phyloP scores from a whole-genome alignment of 2,888 invertebrate genomes.

The Halictus ligatus region DNA sequence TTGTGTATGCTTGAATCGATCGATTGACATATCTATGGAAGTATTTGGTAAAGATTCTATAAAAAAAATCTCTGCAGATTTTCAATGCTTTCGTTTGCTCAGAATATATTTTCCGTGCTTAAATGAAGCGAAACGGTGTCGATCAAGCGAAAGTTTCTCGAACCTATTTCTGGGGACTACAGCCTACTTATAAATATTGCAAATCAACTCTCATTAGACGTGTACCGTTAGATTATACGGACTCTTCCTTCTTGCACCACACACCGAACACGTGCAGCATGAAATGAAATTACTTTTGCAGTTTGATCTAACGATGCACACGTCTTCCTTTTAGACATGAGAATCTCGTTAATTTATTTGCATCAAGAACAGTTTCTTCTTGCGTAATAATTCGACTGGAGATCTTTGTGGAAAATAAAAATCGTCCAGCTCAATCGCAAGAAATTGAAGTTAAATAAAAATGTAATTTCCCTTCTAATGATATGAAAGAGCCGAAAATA shows the following conservation, averaged over 20 bases:
- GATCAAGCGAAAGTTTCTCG: conserved; percentile 9
- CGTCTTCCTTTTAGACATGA: background rate
- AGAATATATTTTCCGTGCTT: background rate
- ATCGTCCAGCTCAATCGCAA: too few species aligned
- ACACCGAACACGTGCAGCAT: background rate
- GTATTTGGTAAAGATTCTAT: background rate
- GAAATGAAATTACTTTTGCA: background rate
- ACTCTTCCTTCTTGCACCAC: background rate
- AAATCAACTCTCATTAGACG: conserved; percentile 25
- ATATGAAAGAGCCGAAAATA: too few species aligned
- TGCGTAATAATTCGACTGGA: background rate
- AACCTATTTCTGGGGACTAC: conserved; percentile 14
- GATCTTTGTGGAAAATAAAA: background rate
- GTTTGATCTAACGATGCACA: background rate
- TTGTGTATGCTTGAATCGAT: background rate
- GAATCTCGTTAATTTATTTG: background rate
- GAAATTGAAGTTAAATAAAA: too few species aligned
- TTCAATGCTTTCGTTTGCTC: background rate
- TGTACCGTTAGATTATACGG: conserved; percentile 34
- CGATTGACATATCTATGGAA: background rate
- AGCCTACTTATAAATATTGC: conserved; percentile 27
- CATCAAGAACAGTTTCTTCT: background rate
- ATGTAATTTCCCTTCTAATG: too few species aligned
- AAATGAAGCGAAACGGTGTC: conserved; percentile 13
- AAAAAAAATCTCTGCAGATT: background rate